A percentile compares a stretch with the other conserved stretches of the same genome.
phyloP scores from a whole-genome alignment of 2,888 invertebrate species.

The Cynaeus angustus region DNA sequence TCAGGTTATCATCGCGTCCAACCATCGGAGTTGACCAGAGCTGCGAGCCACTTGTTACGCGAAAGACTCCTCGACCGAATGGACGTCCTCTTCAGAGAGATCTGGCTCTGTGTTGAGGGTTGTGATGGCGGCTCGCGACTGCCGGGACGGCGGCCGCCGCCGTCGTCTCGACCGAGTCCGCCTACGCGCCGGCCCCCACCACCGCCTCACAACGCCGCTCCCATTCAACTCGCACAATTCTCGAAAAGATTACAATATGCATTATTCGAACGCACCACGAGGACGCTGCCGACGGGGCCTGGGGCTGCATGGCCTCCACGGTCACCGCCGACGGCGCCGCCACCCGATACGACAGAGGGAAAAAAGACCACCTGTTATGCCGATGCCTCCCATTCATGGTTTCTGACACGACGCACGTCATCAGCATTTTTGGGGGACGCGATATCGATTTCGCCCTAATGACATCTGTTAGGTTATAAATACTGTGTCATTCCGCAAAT shows the following conservation, averaged over 20 bases:
- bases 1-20: constrained; percentile 68
- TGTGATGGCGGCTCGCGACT: constrained; percentile 71
- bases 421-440: constrained; percentile 6
- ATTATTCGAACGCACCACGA: constrained; percentile 43
- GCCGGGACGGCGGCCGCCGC: constrained; percentile 69
- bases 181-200: constrained; percentile 63
- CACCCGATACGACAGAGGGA: constrained; percentile 28
- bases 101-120: constrained; percentile 56
- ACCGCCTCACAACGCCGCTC: constrained; percentile 62
- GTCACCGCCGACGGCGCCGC: constrained; percentile 6
- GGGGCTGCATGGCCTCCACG: not conserved
- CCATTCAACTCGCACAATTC: constrained; percentile 66
- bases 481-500: not conserved
- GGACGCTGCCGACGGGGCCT: not conserved
- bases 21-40: constrained; percentile 62
- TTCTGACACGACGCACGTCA: constrained; percentile 31
- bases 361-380: constrained; percentile 51
- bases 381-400: constrained; percentile 44
- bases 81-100: constrained; percentile 45
- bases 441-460: constrained; percentile 29
- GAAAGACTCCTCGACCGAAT: constrained; percentile 35
- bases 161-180: constrained; percentile 65
- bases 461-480: constrained; percentile 13
- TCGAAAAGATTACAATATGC: constrained; percentile 52
- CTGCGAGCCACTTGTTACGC: constrained; percentile 64